These are phyloP conservation scores for Phaethon lepturus DNA, from an alignment of 2,113 vertebrate species.

Conservation along the genomic window DNA sequence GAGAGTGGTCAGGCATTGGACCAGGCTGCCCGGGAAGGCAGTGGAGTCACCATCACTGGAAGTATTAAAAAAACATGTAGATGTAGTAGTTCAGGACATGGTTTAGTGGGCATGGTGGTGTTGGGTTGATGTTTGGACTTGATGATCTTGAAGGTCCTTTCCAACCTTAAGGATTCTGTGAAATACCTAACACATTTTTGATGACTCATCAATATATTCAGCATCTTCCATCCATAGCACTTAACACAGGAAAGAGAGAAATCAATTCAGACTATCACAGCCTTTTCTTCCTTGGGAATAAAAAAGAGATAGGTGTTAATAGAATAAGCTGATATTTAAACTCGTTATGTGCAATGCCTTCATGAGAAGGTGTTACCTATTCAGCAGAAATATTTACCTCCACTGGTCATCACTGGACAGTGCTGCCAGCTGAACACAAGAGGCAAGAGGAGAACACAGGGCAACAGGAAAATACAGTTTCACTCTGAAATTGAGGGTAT, in stretches of 20 bases:
- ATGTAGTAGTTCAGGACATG: too few relatives aligned
- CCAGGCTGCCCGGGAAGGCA: too few relatives aligned
- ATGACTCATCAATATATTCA: conserved; percentile 64
- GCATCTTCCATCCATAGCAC: conserved; percentile 75
- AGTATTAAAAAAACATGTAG: too few relatives aligned
- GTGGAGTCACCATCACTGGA: too few relatives aligned
- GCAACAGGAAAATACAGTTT: neutral
- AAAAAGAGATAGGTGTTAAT: neutral
- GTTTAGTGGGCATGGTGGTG: too few relatives aligned
- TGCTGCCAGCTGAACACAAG: neutral
- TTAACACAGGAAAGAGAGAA: conserved; percentile 15
- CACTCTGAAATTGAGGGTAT: neutral
- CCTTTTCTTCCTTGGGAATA: neutral
- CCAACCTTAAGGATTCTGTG: conserved; percentile 5
- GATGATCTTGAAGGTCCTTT: too few relatives aligned
- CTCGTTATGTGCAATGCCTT: neutral
- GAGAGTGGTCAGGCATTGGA: too few relatives aligned
- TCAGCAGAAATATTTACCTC: neutral
- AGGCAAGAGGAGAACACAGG: neutral
- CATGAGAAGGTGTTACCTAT: neutral
- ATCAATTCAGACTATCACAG: neutral
- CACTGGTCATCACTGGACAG: neutral
- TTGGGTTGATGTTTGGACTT: too few relatives aligned
- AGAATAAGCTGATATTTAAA: neutral
- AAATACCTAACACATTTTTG: conserved; percentile 56